Percentiles rank a stretch among this genome's conserved stretches.
phyloP scores from a whole-genome alignment of 2,797 vertebrate genomes.

The Rhinoraja longicauda region DNA sequence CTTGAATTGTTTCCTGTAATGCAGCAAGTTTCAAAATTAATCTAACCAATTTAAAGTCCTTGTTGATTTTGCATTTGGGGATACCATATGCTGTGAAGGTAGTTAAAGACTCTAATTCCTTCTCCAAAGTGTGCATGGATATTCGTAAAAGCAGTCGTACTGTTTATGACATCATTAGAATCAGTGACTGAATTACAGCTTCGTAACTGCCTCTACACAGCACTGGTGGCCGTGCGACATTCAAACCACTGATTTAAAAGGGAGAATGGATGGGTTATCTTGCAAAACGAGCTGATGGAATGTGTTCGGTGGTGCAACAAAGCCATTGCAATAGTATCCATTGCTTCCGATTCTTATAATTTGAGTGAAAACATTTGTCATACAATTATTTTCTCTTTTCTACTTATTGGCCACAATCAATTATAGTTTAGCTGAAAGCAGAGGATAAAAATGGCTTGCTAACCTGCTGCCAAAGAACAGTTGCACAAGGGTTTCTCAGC shows the following conservation, averaged over 20 bases:
- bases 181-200: neutral
- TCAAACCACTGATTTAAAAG: slow-evolving; percentile 28
- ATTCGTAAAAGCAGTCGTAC: slow-evolving; percentile 13
- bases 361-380: neutral
- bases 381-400: slow-evolving; percentile 5
- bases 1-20: neutral
- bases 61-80: neutral
- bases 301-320: neutral
- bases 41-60: slow-evolving; percentile 5
- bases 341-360: neutral
- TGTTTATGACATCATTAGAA: neutral
- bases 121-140: neutral
- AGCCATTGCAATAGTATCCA: neutral
- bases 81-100: neutral
- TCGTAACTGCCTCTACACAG: neutral
- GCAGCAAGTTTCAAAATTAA: slow-evolving; percentile 2
- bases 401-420: neutral
- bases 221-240: neutral
- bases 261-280: slow-evolving; percentile 8
- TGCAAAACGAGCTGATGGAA: neutral
- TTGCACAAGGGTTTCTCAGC: neutral
- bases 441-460: neutral
- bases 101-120: slow-evolving; percentile 18
- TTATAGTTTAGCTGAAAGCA: neutral
- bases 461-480: neutral